These are phyloP conservation scores for Stomatorhinus walkeri DNA, from an alignment of 2,797 vertebrate genomes.

Conservation along the genomic window DNA sequence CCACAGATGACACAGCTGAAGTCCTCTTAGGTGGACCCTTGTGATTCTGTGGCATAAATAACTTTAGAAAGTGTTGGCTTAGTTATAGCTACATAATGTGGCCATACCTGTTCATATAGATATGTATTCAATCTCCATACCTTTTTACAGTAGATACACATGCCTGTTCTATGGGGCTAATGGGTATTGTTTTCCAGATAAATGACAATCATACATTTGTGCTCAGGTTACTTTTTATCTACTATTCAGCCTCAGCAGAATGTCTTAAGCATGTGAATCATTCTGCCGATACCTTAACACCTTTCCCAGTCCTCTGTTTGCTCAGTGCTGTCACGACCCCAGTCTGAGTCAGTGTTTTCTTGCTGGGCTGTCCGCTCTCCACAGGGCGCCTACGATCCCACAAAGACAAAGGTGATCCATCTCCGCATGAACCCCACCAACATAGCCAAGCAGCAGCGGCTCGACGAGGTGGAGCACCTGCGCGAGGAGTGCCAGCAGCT, in stretches of 20 bases:
- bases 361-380: background rate
- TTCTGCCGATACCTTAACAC: background rate
- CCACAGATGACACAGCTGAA: background rate
- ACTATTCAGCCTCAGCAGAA: background rate
- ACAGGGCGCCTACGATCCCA: slow-evolving; percentile 83
- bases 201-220: background rate
- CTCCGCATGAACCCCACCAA: slow-evolving; percentile 77
- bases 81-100: background rate
- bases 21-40: background rate
- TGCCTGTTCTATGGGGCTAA: background rate
- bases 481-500: slow-evolving; percentile 74
- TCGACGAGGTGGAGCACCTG: slow-evolving; percentile 68
- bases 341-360: background rate
- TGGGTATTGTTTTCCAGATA: background rate
- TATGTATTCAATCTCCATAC: background rate
- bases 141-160: background rate
- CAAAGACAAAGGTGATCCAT: slow-evolving; percentile 80
- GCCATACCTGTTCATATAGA: background rate
- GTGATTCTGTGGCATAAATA: background rate
- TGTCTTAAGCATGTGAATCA: background rate
- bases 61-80: background rate
- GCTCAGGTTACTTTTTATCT: background rate
- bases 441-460: slow-evolving; percentile 71
- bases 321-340: background rate
- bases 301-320: background rate